Percentiles rank a stretch among this genome's conserved stretches.
phyloP scores from a whole-genome alignment of 1,140 invertebrate genomes.

The Zaprionus camerounensis region DNA sequence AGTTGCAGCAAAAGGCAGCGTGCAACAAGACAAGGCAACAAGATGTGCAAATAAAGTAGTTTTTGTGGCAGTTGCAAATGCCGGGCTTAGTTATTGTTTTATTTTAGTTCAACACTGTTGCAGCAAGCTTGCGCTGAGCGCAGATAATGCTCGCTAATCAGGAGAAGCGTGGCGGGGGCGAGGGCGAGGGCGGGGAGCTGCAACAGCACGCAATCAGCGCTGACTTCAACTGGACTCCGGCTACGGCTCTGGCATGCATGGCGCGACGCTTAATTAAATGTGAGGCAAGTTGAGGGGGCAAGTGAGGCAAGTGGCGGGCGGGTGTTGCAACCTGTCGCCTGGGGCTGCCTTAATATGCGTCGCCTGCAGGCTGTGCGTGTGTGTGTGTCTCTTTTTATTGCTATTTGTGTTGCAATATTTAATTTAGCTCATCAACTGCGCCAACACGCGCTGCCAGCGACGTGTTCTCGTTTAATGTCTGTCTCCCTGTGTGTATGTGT shows the following conservation, averaged over 20 bases:
- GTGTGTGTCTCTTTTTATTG: conserved; percentile 48
- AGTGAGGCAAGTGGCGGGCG: background rate
- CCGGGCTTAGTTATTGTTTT: background rate
- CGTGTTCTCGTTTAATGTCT: conserved; percentile 45
- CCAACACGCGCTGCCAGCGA: conserved; percentile 31
- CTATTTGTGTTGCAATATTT: conserved; percentile 72
- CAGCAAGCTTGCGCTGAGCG: background rate
- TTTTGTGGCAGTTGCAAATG: conserved; percentile 5
- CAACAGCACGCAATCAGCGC: conserved; percentile 53
- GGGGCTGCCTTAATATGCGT: conserved; percentile 28
- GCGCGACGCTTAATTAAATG: conserved; percentile 33
- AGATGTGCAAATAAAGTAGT: background rate
- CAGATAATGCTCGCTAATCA: conserved; percentile 7
- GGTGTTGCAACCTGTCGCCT: conserved; percentile 21
- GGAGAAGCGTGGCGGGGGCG: background rate
- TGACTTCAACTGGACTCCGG: conserved; percentile 48
- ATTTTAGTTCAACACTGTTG: background rate
- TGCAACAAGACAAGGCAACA: conserved; percentile 6
- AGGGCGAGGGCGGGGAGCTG: background rate
- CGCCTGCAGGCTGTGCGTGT: conserved; percentile 10
- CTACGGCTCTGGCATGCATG: conserved; percentile 17
- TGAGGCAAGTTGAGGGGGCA: background rate
- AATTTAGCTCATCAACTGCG: conserved; percentile 70
- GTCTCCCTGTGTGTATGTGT: background rate
- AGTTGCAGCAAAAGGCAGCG: conserved; percentile 50